A percentile compares a stretch with the other conserved stretches of the same genome.
phyloP scores from a whole-genome alignment of 1,140 invertebrate species.

The Eufriesea mexicana region DNA sequence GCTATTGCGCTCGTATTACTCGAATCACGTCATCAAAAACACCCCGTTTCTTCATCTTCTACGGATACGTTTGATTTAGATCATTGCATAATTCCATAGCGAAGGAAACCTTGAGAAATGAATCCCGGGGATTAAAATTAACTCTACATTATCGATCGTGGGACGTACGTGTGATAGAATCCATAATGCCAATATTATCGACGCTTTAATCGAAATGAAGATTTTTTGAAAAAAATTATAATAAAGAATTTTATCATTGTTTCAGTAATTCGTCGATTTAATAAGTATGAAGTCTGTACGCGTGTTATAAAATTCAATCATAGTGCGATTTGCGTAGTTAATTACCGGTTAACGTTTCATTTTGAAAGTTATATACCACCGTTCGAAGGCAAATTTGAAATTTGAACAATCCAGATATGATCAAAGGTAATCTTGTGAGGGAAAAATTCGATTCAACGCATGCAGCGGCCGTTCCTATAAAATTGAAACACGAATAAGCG shows the following conservation, averaged over 20 bases:
- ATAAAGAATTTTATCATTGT: background rate
- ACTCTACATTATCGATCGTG: too few relatives aligned
- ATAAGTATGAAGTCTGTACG: background rate
- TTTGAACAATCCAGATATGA: background rate
- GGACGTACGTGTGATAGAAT: too few relatives aligned
- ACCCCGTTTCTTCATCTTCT: background rate
- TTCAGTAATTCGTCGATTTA: background rate
- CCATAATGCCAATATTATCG: too few relatives aligned
- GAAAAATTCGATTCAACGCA: constrained; percentile 23
- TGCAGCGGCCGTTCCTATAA: constrained; percentile 29
- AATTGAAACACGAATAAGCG: constrained; percentile 53
- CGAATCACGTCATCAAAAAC: constrained; percentile 26
- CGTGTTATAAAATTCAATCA: background rate
- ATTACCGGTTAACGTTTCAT: background rate
- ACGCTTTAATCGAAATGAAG: too few relatives aligned
- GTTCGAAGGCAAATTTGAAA: background rate
- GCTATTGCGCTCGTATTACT: constrained; percentile 33
- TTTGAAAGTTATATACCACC: background rate
- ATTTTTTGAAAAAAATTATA: too few relatives aligned
- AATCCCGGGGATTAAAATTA: too few relatives aligned
- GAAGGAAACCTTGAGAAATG: too few relatives aligned
- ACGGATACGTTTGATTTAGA: background rate
- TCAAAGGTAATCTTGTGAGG: constrained; percentile 3
- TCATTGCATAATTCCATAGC: background rate
- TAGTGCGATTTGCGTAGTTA: background rate